phyloP scores from a whole-genome alignment of 2,113 vertebrate species.

The Ophthalmolycus amberensis region DNA sequence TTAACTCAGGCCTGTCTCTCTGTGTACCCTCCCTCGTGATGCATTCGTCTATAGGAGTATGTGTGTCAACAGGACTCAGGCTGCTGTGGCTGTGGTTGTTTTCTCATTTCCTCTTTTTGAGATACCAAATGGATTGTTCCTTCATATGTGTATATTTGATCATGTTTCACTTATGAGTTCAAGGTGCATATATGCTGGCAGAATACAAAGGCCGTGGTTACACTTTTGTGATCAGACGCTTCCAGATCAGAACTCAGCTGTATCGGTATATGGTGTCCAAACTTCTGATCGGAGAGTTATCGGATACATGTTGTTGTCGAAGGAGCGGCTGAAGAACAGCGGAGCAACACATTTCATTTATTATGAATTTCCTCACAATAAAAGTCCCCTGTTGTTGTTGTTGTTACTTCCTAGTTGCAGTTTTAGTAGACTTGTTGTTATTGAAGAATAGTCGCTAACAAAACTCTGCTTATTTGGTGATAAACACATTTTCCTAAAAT shows the following conservation, averaged over 20 bases:
- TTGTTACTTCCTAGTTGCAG: no score
- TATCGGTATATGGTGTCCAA: neutral
- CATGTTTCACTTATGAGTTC: neutral
- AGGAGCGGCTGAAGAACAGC: no score
- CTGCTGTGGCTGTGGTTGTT: neutral
- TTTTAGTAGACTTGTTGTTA: no score
- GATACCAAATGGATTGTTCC: neutral
- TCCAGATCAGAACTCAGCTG: no score
- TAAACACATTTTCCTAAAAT: no score
- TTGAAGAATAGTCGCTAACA: no score
- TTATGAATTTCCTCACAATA: no score
- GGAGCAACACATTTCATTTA: no score
- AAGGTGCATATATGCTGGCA: neutral
- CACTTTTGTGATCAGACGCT: neutral
- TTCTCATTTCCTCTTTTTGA: neutral
- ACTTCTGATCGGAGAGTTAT: neutral
- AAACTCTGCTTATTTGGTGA: no score
- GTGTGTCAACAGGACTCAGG: neutral
- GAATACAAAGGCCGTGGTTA: neutral
- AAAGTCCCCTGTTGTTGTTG: no score
- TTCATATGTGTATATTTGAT: neutral
- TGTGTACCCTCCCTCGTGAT: neutral
- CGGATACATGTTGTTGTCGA: no score
- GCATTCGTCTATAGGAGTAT: conserved; percentile 13
- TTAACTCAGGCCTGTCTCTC: conserved; percentile 51